phyloP scores from a whole-genome alignment of 2,888 invertebrate species.

The Leptogaster cylindrica region DNA sequence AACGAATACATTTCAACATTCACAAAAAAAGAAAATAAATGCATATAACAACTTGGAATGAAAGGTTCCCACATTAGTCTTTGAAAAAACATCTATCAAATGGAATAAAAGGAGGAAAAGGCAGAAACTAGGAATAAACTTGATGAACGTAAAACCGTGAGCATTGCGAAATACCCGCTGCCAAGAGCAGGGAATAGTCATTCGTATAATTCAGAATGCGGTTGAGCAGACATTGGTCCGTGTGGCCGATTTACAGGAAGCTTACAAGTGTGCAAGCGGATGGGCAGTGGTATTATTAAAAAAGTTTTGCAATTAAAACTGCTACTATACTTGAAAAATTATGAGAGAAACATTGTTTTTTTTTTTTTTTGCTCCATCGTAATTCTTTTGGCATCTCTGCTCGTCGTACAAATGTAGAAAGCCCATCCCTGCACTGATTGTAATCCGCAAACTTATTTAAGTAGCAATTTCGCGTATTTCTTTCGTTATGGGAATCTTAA shows the following conservation, averaged over 20 bases:
- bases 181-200: conserved; percentile 29
- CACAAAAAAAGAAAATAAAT: no score
- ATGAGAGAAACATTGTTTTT: conserved; percentile 30
- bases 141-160: conserved; percentile 5
- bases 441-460: conserved; percentile 28
- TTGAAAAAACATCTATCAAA: no score
- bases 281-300: conserved; percentile 45
- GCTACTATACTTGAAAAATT: conserved; percentile 30
- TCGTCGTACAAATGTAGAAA: conserved; percentile 17
- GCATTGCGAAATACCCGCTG: not conserved
- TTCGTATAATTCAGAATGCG: conserved; percentile 33
- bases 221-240: conserved; percentile 39
- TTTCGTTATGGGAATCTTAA: no score
- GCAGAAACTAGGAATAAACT: conserved; percentile 21
- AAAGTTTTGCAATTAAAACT: conserved; percentile 47
- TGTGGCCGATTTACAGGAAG: conserved; percentile 24
- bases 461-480: conserved; percentile 6
- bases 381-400: not conserved
- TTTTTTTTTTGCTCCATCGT: conserved; percentile 21
- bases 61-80: no score
- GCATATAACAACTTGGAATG: no score
- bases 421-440: not conserved
- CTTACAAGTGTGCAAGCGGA: conserved; percentile 25
- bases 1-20: no score
- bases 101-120: no score